These are phyloP conservation scores for Cyaniris semiargus DNA, from an alignment of 2,888 invertebrate genomes.

Conservation along the genomic window DNA sequence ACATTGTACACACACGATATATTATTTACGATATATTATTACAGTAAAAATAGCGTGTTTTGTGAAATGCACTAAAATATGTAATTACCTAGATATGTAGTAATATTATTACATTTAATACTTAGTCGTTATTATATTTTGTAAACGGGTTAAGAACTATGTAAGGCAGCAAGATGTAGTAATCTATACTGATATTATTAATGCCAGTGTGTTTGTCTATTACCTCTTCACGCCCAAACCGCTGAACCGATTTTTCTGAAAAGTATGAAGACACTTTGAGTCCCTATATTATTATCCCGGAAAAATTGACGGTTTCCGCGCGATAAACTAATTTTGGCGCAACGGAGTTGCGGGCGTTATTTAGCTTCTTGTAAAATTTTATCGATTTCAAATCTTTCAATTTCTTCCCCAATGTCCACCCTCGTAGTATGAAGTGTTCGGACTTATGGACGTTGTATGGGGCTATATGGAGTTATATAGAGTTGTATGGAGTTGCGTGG, in stretches of 20 bases:
- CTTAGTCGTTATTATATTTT: neutral
- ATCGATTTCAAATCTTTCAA: neutral
- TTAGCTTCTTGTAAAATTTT: neutral
- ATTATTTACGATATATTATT: neutral
- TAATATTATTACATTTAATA: neutral
- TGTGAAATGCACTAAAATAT: constrained; percentile 18
- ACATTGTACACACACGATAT: neutral
- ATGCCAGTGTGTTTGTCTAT: neutral
- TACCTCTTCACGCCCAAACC: neutral
- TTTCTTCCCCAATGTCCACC: constrained; percentile 4
- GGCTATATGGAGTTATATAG: no score
- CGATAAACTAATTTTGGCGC: no score
- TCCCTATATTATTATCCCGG: no score
- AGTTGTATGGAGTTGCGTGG: neutral
- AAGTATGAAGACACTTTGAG: no score
- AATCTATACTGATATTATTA: neutral
- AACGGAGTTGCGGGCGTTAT: no score
- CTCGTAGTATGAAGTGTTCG: neutral
- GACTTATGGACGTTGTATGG: neutral
- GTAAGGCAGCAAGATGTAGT: neutral
- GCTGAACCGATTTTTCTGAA: neutral
- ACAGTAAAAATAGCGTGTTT: neutral
- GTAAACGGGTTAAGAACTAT: constrained; percentile 10
- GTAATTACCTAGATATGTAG: neutral
- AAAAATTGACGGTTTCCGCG: no score